These are phyloP conservation scores for Oriolus oriolus DNA, from an alignment of 2,113 vertebrate genomes.

Conservation along the genomic window DNA sequence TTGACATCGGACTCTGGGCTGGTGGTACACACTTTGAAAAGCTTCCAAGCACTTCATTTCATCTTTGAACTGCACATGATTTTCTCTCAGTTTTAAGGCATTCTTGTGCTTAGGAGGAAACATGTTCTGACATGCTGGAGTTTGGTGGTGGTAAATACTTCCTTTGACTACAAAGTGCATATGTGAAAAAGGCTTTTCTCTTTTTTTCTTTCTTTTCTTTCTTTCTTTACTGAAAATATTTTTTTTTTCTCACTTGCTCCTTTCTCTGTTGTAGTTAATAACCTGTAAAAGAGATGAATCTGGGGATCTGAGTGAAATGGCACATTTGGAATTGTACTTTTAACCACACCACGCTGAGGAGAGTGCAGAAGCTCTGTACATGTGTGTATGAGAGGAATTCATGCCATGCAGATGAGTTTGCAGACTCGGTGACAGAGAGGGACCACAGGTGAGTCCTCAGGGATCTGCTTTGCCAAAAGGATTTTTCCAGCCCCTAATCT, in stretches of 20 bases:
- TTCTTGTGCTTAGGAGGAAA: background rate
- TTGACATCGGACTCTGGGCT: background rate
- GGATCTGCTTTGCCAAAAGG: background rate
- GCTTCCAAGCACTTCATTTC: background rate
- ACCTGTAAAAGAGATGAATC: background rate
- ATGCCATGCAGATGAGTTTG: background rate
- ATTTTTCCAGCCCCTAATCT: background rate
- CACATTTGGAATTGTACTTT: background rate
- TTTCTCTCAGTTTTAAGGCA: background rate
- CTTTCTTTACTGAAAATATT: background rate
- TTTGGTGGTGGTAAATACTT: constrained; percentile 19
- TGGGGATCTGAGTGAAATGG: background rate
- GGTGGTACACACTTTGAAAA: background rate
- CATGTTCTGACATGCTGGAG: background rate
- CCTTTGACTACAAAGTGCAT: background rate
- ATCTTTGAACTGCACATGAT: background rate
- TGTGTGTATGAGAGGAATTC: background rate
- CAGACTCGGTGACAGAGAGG: background rate
- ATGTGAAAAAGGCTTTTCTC: background rate
- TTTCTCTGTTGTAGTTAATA: background rate
- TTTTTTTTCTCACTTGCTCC: background rate
- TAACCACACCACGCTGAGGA: background rate
- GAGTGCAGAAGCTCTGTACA: background rate
- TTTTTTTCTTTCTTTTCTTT: background rate
- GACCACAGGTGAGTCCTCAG: background rate